Percentiles rank a stretch among this genome's conserved stretches.
These are phyloP conservation scores for Sisyra nigra DNA, from an alignment of 2,888 invertebrate genomes.

Conservation along the genomic window DNA sequence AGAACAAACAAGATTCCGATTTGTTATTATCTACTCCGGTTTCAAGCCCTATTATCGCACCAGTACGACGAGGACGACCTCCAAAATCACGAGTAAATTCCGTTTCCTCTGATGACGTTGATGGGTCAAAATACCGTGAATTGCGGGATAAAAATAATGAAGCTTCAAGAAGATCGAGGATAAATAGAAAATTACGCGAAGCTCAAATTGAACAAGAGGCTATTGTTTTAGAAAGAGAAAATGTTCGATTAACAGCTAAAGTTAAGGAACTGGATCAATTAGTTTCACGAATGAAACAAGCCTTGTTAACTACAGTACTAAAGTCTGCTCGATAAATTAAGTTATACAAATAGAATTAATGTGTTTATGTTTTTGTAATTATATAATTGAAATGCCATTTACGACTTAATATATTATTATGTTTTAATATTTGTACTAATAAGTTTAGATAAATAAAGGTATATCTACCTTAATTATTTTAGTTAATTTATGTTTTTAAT, in stretches of 20 bases:
- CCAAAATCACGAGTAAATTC: constrained; percentile 33
- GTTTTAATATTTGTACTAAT: neutral
- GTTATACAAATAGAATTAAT: neutral
- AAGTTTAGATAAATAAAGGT: too few relatives aligned
- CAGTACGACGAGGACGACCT: constrained; percentile 33
- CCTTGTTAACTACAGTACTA: constrained; percentile 45
- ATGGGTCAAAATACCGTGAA: constrained; percentile 43
- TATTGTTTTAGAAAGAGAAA: constrained; percentile 40
- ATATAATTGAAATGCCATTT: neutral
- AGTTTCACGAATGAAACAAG: constrained; percentile 45
- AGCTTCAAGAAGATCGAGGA: constrained; percentile 56
- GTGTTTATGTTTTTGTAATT: too few relatives aligned
- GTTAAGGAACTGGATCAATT: constrained; percentile 51
- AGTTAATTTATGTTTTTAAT: too few relatives aligned
- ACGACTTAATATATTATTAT: neutral
- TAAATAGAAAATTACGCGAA: constrained; percentile 49
- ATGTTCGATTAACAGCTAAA: constrained; percentile 43
- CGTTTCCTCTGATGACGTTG: constrained; percentile 24
- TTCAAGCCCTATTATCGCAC: neutral
- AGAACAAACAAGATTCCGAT: neutral
- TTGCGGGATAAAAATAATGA: constrained; percentile 63
- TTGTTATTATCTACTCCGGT: neutral
- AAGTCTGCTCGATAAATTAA: constrained; percentile 21
- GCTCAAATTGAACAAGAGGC: constrained; percentile 27
- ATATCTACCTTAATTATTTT: too few relatives aligned